These are phyloP conservation scores for Campylomormyrus tamandua DNA, from an alignment of 2,113 vertebrate species.

Conservation along the genomic window DNA sequence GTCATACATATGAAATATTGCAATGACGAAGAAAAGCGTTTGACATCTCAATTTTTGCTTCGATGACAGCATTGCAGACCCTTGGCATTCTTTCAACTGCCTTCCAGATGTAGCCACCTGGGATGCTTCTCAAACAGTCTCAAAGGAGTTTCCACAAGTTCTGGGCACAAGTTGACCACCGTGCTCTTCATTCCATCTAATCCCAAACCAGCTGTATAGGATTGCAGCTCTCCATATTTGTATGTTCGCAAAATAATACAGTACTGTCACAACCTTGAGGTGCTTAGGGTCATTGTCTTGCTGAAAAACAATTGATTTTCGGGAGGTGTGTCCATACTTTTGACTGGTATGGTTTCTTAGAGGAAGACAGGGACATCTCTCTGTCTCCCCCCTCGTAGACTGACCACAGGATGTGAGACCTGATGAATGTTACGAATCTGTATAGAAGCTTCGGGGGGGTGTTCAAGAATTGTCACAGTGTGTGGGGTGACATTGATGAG, in stretches of 20 bases:
- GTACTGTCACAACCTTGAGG: background rate
- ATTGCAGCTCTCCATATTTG: background rate
- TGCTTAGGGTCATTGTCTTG: background rate
- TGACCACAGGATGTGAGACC: background rate
- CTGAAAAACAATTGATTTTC: background rate
- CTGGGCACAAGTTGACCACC: background rate
- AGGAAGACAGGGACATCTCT: background rate
- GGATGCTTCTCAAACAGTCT: background rate
- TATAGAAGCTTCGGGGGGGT: background rate
- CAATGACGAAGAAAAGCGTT: background rate
- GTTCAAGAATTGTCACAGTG: constrained; percentile 46
- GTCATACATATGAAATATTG: background rate
- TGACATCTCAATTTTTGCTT: background rate
- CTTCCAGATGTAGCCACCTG: background rate
- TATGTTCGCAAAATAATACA: background rate
- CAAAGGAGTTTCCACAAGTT: background rate
- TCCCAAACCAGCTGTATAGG: background rate
- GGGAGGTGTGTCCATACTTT: background rate
- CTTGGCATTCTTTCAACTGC: background rate
- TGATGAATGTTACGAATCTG: background rate
- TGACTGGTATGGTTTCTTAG: background rate
- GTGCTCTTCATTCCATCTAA: background rate
- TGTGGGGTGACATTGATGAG: constrained; percentile 49
- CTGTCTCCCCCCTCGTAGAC: background rate
- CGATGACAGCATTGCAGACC: background rate